phyloP scores from a whole-genome alignment of 1,140 invertebrate species.

The Tenebrio molitor region DNA sequence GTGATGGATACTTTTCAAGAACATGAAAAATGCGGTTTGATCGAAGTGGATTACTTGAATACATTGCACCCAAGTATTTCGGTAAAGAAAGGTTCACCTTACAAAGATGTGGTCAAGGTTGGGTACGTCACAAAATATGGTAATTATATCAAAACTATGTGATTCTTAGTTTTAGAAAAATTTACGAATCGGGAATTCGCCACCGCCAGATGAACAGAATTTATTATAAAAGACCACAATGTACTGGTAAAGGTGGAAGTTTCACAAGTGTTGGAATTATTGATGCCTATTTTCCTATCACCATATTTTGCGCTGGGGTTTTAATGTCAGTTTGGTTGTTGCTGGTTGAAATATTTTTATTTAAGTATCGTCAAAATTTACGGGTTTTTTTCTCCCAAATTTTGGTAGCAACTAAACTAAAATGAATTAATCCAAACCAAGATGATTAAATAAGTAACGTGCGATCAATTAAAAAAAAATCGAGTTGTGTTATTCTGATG shows the following conservation, averaged over 20 bases:
- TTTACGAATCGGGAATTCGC: slow-evolving; percentile 72
- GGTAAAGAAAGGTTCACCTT: slow-evolving; percentile 70
- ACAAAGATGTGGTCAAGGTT: slow-evolving; percentile 72
- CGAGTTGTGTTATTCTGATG: no score
- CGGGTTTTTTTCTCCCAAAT: no score
- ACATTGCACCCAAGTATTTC: slow-evolving; percentile 70
- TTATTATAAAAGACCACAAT: slow-evolving; percentile 71
- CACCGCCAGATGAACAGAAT: slow-evolving; percentile 68
- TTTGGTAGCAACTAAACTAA: no score
- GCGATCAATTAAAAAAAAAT: no score
- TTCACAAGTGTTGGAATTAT: slow-evolving; percentile 51
- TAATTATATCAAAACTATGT: background rate
- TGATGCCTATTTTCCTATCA: slow-evolving; percentile 49
- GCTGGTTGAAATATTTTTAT: slow-evolving; percentile 37
- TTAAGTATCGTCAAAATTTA: background rate
- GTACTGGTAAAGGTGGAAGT: slow-evolving; percentile 56
- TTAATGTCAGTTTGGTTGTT: slow-evolving; percentile 19
- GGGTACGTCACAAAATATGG: slow-evolving; percentile 64
- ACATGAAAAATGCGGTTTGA: slow-evolving; percentile 74
- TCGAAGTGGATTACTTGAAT: slow-evolving; percentile 72
- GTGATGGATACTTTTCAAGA: slow-evolving; percentile 73
- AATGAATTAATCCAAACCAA: no score
- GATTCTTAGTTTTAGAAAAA: slow-evolving; percentile 67
- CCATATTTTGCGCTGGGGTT: slow-evolving; percentile 47
- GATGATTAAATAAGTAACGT: no score